Evolutionary conservation across 2,797 vertebrate genomes (phyloP), one percentile per base, ranked within the genome.

Genomic region (Acanthurus leucopareius): DNA sequence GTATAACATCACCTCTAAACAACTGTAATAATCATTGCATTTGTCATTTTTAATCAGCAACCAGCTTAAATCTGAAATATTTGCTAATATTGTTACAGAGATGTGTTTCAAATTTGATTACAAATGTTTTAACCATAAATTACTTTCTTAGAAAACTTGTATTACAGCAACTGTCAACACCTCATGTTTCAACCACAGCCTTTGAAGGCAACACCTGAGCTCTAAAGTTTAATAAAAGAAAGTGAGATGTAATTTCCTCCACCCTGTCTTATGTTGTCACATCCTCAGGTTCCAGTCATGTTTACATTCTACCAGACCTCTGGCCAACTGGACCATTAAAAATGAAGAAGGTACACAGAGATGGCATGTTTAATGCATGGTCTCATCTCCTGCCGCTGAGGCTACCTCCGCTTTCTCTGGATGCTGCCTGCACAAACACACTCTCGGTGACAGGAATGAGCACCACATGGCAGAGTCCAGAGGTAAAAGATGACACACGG

Each of bases 291-390:
- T 75, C 54, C 75, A 77, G 60, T 49, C 8, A 9, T 89, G 88
- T 91, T 92, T 89, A 80, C 83, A 73, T 76, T 77, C 60, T 45
- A 80, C 44, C 65, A 80, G 76, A 79, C 68, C 78, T n/a, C 53
- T 28, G 67, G 71, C 83, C 82, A 76, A 84, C 73, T 61, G 70
- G 51, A 75, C 72, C 69, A 87, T 91, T 89, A 88, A 88, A 91
- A 72, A 91, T 87, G 74, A 58, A 89, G 45, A 8, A 69, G 77
- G 75, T 75, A 85, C 87, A 88, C 17, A 8, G 64, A 69, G 71
- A 57, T 5, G 10, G 54, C 58, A 89, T 90, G 82, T 91, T 91
- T 91, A 85, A 91, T 92, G 80, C 85, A 91, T 90, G 79, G 22
- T 72, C 73, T 88, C 81, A 86, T 89, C 78, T 90, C 82, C 79